Conservation (phyloP, 2,888 invertebrate species). For the Mesopsocus fuscifrons region DNA sequence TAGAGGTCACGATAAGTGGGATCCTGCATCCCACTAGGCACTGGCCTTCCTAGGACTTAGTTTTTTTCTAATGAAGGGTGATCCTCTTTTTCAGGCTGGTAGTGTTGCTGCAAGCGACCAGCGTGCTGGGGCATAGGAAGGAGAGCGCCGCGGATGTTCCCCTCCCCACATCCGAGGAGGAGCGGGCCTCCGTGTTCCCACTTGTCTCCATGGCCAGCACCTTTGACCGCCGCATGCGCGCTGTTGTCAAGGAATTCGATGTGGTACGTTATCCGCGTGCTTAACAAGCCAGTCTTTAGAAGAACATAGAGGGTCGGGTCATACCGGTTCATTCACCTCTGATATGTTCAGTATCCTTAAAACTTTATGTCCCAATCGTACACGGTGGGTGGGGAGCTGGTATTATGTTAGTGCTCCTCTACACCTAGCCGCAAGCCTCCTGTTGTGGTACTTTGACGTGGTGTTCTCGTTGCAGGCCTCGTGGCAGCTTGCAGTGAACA, state of each 20-base stretch:
- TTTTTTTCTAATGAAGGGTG: too few relatives aligned
- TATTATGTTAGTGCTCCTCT: too few relatives aligned
- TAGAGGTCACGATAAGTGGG: too few relatives aligned
- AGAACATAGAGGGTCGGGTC: too few relatives aligned
- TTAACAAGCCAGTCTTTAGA: not conserved
- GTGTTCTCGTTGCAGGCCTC: slow-evolving; percentile 41
- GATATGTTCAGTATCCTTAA: too few relatives aligned
- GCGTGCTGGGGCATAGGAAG: slow-evolving; percentile 64
- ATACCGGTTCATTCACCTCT: too few relatives aligned
- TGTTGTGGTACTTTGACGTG: too few relatives aligned
- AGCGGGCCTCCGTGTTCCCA: slow-evolving; percentile 33
- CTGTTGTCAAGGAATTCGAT: slow-evolving; percentile 57
- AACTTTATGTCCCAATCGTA: too few relatives aligned
- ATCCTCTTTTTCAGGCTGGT: slow-evolving; percentile 5
- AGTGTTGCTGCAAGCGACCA: slow-evolving; percentile 41
- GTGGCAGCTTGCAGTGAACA: slow-evolving; percentile 59
- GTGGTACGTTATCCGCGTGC: slow-evolving; percentile 30
- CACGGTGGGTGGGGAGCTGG: too few relatives aligned
- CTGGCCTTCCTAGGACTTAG: too few relatives aligned
- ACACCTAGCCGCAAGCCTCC: too few relatives aligned
- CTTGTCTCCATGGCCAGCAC: slow-evolving; percentile 51
- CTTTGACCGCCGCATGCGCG: slow-evolving; percentile 56
- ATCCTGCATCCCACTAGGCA: too few relatives aligned
- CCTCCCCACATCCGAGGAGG: slow-evolving; percentile 44
- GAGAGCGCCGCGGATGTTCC: slow-evolving; percentile 34